These are phyloP conservation scores for Tiliacea aurago DNA, from an alignment of 2,888 invertebrate genomes.

Conservation along the genomic window DNA sequence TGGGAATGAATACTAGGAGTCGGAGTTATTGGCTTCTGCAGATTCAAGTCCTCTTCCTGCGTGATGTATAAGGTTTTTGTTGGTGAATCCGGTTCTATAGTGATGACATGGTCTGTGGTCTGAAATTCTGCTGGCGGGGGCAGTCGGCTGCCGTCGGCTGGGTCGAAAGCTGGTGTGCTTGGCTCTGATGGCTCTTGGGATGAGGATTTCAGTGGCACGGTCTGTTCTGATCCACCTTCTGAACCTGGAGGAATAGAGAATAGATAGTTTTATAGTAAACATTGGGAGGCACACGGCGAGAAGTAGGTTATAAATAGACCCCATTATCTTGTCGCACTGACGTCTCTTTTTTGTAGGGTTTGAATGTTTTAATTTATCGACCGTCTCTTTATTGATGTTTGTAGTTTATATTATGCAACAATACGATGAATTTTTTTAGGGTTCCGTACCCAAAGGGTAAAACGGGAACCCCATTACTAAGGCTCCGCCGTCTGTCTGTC, in stretches of 20 bases:
- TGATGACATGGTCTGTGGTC: conserved; percentile 77
- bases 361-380: too few relatives aligned
- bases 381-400: too few relatives aligned
- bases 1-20: conserved; percentile 76
- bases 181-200: conserved; percentile 81
- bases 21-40: conserved; percentile 84
- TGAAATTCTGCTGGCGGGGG: conserved; percentile 76
- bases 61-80: conserved; percentile 80
- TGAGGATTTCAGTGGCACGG: conserved; percentile 77
- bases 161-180: conserved; percentile 75
- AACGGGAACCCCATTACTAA: too few relatives aligned
- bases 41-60: conserved; percentile 78
- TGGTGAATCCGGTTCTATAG: conserved; percentile 82
- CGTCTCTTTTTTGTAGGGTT: too few relatives aligned
- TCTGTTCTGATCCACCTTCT: conserved; percentile 79
- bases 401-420: too few relatives aligned
- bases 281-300: not conserved
- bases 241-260: conserved; percentile 68
- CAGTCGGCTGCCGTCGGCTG: conserved; percentile 70
- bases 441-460: too few relatives aligned
- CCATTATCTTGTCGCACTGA: too few relatives aligned
- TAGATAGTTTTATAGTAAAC: not conserved
- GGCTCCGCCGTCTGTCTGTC: too few relatives aligned
- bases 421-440: too few relatives aligned
- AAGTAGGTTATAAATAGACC: too few relatives aligned